Evolutionary conservation across 2,888 invertebrate genomes (phyloP).

Genomic region (Reticulitermes lucifugus): DNA sequence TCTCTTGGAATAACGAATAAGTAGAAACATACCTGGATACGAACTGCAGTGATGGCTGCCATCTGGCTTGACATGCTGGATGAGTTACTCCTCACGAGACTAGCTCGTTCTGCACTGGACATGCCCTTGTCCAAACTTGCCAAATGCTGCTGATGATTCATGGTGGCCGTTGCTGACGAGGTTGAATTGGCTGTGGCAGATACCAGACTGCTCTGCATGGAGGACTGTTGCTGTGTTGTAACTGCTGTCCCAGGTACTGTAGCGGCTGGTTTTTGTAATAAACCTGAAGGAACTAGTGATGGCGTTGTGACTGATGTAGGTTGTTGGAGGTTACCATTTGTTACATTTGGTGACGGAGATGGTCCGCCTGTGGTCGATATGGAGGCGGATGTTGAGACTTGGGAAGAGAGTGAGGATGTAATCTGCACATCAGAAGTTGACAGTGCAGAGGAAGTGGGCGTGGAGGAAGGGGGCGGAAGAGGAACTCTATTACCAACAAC

Average conservation of each 20-base stretch:
- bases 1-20: too few relatives aligned
- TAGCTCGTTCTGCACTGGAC: constrained; percentile 68
- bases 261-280: constrained; percentile 46
- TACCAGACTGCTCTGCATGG: constrained; percentile 54
- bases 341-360: constrained; percentile 34
- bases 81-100: constrained; percentile 63
- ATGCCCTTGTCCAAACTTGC: constrained; percentile 66
- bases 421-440: constrained; percentile 7
- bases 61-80: constrained; percentile 76
- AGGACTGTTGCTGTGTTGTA: constrained; percentile 57
- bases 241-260: constrained; percentile 56
- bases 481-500: constrained; percentile 41
- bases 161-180: constrained; percentile 61
- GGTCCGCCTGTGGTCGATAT: constrained; percentile 41
- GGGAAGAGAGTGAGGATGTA: constrained; percentile 20
- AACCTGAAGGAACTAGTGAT: constrained; percentile 38
- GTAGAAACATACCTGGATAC: constrained; percentile 64
- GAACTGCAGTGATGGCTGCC: constrained; percentile 78
- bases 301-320: constrained; percentile 31
- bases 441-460: constrained; percentile 31
- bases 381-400: constrained; percentile 30
- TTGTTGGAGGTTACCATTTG: constrained; percentile 42
- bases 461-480: constrained; percentile 43
- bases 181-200: constrained; percentile 61
- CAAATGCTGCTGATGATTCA: constrained; percentile 61